Conservation (phyloP, 2,113 vertebrate genomes). For the Aegotheles bennettii region DNA sequence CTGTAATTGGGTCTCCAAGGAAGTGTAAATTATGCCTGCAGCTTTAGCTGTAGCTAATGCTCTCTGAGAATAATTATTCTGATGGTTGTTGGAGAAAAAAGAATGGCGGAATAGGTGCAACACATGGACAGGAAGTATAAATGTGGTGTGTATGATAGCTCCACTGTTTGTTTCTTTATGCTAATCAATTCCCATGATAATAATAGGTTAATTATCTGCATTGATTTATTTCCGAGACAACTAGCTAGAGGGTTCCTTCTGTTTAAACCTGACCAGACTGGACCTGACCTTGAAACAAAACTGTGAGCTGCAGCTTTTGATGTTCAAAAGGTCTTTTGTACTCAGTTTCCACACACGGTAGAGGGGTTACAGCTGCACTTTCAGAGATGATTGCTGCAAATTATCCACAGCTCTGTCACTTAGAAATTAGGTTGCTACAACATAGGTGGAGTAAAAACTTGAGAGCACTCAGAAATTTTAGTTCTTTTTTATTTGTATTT, state of each 20-base stretch:
- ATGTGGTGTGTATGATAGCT: not conserved
- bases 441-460: not conserved
- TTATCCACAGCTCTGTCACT: not conserved
- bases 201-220: slow-evolving; percentile 3
- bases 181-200: not conserved
- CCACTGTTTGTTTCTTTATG: slow-evolving; percentile 23
- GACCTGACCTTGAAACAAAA: not conserved
- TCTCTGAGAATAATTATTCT: slow-evolving; percentile 73
- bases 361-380: not conserved
- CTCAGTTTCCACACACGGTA: not conserved
- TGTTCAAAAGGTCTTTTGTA: not conserved
- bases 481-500: not conserved
- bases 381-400: not conserved
- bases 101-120: slow-evolving; percentile 2
- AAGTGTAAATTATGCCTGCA: slow-evolving; percentile 52
- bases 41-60: slow-evolving; percentile 59
- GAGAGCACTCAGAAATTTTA: not conserved
- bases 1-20: slow-evolving; percentile 77
- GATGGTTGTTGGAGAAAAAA: slow-evolving; percentile 28
- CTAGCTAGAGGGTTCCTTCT: not conserved
- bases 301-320: not conserved
- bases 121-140: not conserved
- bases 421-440: not conserved
- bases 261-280: not conserved
- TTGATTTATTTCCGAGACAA: slow-evolving; percentile 11